Base-by-base conservation (phyloP, 2,888 invertebrate genomes). In the Anorthoa munda region DNA sequence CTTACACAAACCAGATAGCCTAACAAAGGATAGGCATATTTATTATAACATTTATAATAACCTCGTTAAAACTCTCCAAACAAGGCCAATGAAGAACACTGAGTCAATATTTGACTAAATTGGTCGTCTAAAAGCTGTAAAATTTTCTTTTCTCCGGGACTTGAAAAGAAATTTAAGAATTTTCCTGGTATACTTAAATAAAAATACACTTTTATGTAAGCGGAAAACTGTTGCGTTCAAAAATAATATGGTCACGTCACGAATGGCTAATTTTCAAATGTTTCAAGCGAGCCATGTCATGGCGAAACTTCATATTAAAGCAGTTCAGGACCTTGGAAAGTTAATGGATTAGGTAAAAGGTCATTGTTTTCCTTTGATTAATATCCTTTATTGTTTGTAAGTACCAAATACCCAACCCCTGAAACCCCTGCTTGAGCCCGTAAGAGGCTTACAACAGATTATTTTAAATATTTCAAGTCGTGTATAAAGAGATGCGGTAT, bases 391-490 rank as follows among this genome's bases (percentile, higher is more conserved):
- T 15, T 59, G 39, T 66, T 66, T 58, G 61, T 58, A 26, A 64
- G 46, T 69, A 53, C 55, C 61, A 67, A 77, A 61, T 56, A 26
- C 39, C 39, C 60, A 31, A 73, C 58, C 61, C 58, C 60, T 45
- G 45, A n/a, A n/a, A n/a, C n/a, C n/a, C n/a, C n/a, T n/a, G 39
- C 39, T 39, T 48, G 13, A 60, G 66, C 50, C 51, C 26, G 11
- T 82, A 82, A 84, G 83, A 66, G 61, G 77, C 68, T 84, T 73
- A 79, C 4, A 65, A 39, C 26, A 46, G 26, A 75, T 76, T 75
- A 13, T 69, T 81, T 72, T 55, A 18, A 75, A 71, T 61, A 71
- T 78, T 66, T 50, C 23, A 70, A 58, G 2, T 15, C 12, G 3
- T 17, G 31, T 31, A 23, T 45, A 56, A 61, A 46, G 21, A 56